Percentiles rank a stretch among this genome's conserved stretches.
These are phyloP conservation scores for Thereva unica DNA, from an alignment of 2,888 invertebrate species.

Conservation along the genomic window DNA sequence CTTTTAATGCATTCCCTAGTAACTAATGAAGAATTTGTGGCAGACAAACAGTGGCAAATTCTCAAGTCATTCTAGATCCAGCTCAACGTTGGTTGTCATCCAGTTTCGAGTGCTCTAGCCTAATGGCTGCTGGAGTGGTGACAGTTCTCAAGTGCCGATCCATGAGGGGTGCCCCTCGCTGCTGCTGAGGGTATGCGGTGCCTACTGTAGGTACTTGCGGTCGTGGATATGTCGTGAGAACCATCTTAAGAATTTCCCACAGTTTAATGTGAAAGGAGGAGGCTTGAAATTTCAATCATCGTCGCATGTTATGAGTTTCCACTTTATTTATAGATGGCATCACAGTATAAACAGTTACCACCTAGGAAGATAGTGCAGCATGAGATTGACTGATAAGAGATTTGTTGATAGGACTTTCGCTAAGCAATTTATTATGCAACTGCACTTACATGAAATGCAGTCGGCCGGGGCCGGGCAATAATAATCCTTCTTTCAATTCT, in stretches of 20 bases:
- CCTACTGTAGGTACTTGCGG: slow-evolving; percentile 15
- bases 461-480: too few relatives aligned
- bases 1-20: slow-evolving; percentile 7
- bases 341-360: slow-evolving; percentile 12
- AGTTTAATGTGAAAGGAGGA: slow-evolving; percentile 12
- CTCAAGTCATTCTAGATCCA: slow-evolving; percentile 12
- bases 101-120: slow-evolving; percentile 3
- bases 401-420: background rate
- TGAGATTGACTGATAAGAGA: background rate
- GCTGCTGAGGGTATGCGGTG: background rate
- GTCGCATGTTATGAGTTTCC: slow-evolving; percentile 1
- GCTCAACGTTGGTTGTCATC: background rate
- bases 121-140: slow-evolving; percentile 18
- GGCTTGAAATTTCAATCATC: slow-evolving; percentile 25
- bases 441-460: too few relatives aligned
- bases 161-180: background rate
- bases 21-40: background rate
- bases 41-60: background rate
- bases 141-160: slow-evolving; percentile 22
- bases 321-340: slow-evolving; percentile 22
- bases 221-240: slow-evolving; percentile 16
- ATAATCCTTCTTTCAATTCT: too few relatives aligned
- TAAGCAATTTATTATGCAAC: too few relatives aligned
- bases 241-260: slow-evolving; percentile 23
- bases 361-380: slow-evolving; percentile 14